Percentiles rank a stretch among this genome's conserved stretches.
These are phyloP conservation scores for Muraenolepis orangiensis DNA, from an alignment of 2,797 vertebrate species.

Conservation along the genomic window DNA sequence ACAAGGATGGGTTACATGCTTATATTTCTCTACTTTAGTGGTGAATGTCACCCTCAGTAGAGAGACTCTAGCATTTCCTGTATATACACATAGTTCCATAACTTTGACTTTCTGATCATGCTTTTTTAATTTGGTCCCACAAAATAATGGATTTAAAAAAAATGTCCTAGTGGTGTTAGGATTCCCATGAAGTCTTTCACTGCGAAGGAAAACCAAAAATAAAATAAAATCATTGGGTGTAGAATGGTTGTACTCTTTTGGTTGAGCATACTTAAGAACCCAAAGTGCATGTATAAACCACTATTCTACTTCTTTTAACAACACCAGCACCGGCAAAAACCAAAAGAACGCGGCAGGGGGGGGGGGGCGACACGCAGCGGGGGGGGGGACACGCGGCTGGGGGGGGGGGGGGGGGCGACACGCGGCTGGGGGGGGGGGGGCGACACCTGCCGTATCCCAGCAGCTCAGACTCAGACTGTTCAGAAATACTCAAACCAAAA, in stretches of 20 bases:
- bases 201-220: background rate
- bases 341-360: too few species aligned
- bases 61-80: background rate
- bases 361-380: too few species aligned
- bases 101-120: background rate
- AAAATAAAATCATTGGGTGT: background rate
- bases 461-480: conserved; percentile 19
- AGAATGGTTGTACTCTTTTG: background rate
- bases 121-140: background rate
- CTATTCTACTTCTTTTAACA: background rate
- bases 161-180: background rate
- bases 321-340: background rate
- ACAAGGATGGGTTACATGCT: too few species aligned
- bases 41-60: background rate
- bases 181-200: background rate
- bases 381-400: too few species aligned
- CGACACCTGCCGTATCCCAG: too few species aligned
- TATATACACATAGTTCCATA: background rate
- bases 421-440: too few species aligned
- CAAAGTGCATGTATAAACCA: background rate
- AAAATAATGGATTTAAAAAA: background rate
- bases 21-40: background rate
- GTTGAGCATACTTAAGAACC: background rate
- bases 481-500: conserved; percentile 17
- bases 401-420: too few species aligned